phyloP scores from a whole-genome alignment of 2,888 invertebrate species.

The Eupithecia subfuscata region DNA sequence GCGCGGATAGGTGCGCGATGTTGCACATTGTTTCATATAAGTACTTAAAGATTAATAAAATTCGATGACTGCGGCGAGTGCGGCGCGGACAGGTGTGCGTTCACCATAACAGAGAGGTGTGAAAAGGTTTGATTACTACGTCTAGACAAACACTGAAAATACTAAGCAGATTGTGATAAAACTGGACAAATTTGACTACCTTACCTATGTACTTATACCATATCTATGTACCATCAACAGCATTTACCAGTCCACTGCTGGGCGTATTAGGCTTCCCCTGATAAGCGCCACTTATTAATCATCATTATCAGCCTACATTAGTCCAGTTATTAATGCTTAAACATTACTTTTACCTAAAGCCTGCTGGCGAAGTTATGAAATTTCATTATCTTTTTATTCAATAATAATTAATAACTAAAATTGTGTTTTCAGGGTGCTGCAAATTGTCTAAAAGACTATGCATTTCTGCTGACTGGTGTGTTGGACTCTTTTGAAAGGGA shows the following conservation, averaged over 20 bases:
- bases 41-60: no score
- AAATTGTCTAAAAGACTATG: conserved; percentile 87
- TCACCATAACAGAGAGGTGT: not conserved
- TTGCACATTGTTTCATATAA: no score
- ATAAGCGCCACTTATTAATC: not conserved
- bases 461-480: conserved; percentile 93
- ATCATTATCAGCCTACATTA: no score
- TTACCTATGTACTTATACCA: no score
- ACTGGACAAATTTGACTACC: not conserved
- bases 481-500: conserved; percentile 94
- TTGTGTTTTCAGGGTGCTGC: conserved; percentile 84
- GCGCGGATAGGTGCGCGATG: no score
- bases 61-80: no score
- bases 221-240: no score
- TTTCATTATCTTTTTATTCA: not conserved
- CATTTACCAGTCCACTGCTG: no score
- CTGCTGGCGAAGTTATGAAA: no score
- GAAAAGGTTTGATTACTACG: not conserved
- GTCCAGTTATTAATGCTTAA: no score
- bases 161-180: not conserved
- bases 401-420: not conserved
- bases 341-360: not conserved
- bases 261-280: not conserved
- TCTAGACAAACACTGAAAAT: no score
- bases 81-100: no score